A percentile compares a stretch with the other conserved stretches of the same genome.
These are phyloP conservation scores for Drosophila mauritiana DNA, from an alignment of 1,140 invertebrate species.

Conservation along the genomic window DNA sequence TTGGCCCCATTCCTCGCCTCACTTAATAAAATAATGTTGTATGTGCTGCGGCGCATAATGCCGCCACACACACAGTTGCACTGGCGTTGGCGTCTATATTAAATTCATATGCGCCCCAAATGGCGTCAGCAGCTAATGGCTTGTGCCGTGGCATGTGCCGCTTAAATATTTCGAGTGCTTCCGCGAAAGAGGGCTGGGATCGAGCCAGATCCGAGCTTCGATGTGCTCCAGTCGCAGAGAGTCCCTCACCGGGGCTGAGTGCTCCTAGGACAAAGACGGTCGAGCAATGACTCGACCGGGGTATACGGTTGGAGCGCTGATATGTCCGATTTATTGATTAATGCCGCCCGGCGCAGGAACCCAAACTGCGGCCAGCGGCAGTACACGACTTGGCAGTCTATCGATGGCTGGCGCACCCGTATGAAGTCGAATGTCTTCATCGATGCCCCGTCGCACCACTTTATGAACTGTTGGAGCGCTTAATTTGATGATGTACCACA, in stretches of 20 bases:
- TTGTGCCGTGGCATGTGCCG: conserved; percentile 21
- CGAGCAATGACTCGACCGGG: conserved; percentile 52
- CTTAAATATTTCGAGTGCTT: conserved; percentile 76
- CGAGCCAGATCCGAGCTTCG: no score
- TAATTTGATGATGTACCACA: conserved; percentile 76
- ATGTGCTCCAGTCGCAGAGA: no score
- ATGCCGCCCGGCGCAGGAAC: conserved; percentile 9
- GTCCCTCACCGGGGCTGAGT: no score
- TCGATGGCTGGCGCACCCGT: conserved; percentile 47
- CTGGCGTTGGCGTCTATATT: conserved; percentile 69
- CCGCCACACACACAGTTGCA: conserved; percentile 45
- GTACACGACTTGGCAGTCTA: conserved; percentile 39
- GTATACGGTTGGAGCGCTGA: conserved; percentile 43
- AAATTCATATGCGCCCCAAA: conserved; percentile 71
- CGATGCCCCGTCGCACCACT: conserved; percentile 54
- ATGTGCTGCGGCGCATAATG: conserved; percentile 71
- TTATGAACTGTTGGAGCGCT: conserved; percentile 63
- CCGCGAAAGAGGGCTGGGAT: background rate
- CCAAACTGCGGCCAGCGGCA: background rate
- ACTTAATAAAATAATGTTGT: conserved; percentile 79
- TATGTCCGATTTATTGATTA: conserved; percentile 74
- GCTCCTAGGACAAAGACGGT: conserved; percentile 12
- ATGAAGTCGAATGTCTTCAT: conserved; percentile 51
- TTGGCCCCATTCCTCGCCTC: conserved; percentile 31
- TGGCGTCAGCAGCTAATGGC: conserved; percentile 62